Evolutionary conservation across 1,140 invertebrate genomes (phyloP), one percentile per base, ranked within the genome.

Genomic region (Hirudo medicinalis): DNA sequence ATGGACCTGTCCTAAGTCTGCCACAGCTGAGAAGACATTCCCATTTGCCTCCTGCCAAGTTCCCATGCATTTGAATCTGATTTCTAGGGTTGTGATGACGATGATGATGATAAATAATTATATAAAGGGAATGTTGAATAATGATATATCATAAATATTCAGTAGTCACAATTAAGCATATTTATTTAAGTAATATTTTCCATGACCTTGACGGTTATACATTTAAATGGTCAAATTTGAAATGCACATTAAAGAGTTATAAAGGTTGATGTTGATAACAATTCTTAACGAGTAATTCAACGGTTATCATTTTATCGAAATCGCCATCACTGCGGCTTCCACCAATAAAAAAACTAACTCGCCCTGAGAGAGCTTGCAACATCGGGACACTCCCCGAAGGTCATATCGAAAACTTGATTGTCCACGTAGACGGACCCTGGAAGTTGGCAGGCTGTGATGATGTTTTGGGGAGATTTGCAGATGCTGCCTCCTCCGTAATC

Each of bases 401-500:
- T 92, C 71, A 97, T 93, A 76, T 92, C 91, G 76, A 97, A 97
- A 78, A 95, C 94, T 80, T 97, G 91, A 84, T 97, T 98, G 36
- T 92, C 91, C 75, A 96, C 95, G 55, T 94, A 87, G 82, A 94
- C 90, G 20, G 92, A 92, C 72, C 94, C 94, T 53, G 94, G 90
- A 17, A 89, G 91, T 83, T 97, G 94, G 83, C 94, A 98, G 0
- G 94, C 94, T 76, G 87, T 87, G 74, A 98, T 93, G 76, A 89
- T 87, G 9, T 32, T 91, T 13, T 70, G 32, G 11, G 69, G 88
- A 29, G 75, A 78, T 72, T 79, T 73, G 76, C 80, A 82, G 73
- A 82, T 81, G 75, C 80, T 79, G 66, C 79, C 79, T 40, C 77
- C 78, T 54, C 76, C 77, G 43, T 75, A 74, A 67, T 77, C 74